A percentile compares a stretch with the other conserved stretches of the same genome.
phyloP scores from a whole-genome alignment of 2,888 invertebrate genomes.

The Spodoptera picta region DNA sequence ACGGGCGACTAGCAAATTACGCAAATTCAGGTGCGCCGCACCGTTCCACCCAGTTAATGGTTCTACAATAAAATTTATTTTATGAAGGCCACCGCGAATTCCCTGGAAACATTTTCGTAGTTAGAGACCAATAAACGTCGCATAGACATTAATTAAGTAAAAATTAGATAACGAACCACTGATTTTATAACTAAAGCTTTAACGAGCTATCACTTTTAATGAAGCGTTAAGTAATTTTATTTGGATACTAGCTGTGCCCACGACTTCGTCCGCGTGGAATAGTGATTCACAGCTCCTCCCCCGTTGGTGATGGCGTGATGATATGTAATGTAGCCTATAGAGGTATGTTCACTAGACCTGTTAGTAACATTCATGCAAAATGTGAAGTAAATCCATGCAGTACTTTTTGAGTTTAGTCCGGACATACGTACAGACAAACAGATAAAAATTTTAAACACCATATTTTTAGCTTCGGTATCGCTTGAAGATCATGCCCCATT shows the following conservation, averaged over 20 bases:
- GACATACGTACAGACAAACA: no score
- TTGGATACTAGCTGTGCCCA: neutral
- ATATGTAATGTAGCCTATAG: no score
- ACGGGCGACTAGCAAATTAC: slow-evolving; percentile 28
- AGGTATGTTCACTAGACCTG: no score
- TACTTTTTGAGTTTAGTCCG: no score
- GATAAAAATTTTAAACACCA: no score
- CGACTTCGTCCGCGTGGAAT: no score
- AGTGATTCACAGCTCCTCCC: no score
- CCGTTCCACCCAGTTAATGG: slow-evolving; percentile 40
- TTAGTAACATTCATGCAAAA: no score
- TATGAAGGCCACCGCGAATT: slow-evolving; percentile 39
- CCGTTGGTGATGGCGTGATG: no score
- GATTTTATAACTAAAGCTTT: slow-evolving; percentile 29
- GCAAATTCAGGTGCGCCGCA: slow-evolving; percentile 31
- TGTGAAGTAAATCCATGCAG: no score
- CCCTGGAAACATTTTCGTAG: slow-evolving; percentile 22
- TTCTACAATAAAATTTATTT: slow-evolving; percentile 45
- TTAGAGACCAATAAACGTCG: slow-evolving; percentile 36
- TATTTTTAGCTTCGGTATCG: no score
- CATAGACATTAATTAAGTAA: slow-evolving; percentile 37
- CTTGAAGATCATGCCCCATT: no score
- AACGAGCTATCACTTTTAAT: slow-evolving; percentile 15
- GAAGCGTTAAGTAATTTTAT: neutral
- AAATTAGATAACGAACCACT: slow-evolving; percentile 30